Evolutionary conservation across 2,797 vertebrate species (phyloP), one percentile per base, ranked within the genome.

Genomic region (Cryptoblepharus egeriae): DNA sequence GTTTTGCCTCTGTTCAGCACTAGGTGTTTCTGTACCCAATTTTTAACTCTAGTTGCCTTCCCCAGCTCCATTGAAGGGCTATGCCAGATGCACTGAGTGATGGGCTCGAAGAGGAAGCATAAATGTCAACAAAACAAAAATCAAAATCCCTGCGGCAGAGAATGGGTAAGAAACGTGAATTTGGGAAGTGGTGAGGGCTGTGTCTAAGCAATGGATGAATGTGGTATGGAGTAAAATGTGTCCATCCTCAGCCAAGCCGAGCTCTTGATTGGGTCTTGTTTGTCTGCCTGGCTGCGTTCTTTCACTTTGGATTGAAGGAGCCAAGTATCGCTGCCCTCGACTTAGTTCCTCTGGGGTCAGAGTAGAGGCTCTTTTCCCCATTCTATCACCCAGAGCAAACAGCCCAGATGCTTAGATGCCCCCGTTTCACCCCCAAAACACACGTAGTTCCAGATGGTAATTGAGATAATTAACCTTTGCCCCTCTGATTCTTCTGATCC

Each of bases 301-400:
- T 84, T 84, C 76, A 73, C 70, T 84, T 84, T 11, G 55, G 52
- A 60, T 74, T 26, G 69, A 81, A 77, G 68, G 30, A 42, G 61
- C 32, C 68, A 61, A 57, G 16, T 18, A 42, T 49, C n/a, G 76
- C 76, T 74, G 69, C 69, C 12, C 69, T 73, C 16, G 57, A n/a
- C 20, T 58, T 74, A 73, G 61, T n/a, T 73, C 61, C 82, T 84
- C 79, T 85, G 79, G 75, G 79, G 79, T 78, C 79, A 87, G 85
- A 84, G 85, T 64, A 80, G 35, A 81, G 75, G 79, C 75, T 81
- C 61, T 20, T 61, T 24, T 49, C 37, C 42, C 35, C 64, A 74
- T 49, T n/a, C 35, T 58, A 9, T 28, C 28, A 45, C 42, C 37
- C 64, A 32, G 28, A 61, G 35, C 42, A 20, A 84, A 69, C 39